A percentile compares a stretch with the other conserved stretches of the same genome.
Conservation (phyloP, 1,140 invertebrate species). For the Teleogryllus occipitalis region DNA sequence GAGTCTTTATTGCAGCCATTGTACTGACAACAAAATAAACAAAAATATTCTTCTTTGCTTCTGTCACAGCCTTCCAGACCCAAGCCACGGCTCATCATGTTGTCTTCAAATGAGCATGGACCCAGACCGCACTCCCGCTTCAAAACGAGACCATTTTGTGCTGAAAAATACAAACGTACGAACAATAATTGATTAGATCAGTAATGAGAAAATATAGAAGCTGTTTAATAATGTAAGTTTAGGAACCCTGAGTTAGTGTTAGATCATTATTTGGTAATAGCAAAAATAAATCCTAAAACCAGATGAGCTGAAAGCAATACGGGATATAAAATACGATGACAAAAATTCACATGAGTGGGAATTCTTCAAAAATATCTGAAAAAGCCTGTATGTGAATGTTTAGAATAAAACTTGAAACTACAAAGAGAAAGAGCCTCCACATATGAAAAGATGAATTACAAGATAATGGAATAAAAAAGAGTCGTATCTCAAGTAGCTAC, state of each 20-base stretch:
- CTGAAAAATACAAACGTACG: slow-evolving; percentile 31
- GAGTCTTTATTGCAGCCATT: slow-evolving; percentile 35
- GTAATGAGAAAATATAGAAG: neutral
- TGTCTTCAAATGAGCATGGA: slow-evolving; percentile 42
- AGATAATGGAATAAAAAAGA: too few species aligned
- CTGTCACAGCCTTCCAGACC: slow-evolving; percentile 39
- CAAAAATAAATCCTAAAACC: neutral
- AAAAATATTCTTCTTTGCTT: slow-evolving; percentile 35
- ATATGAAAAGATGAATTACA: too few species aligned
- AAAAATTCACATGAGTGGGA: too few species aligned
- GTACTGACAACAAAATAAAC: slow-evolving; percentile 35
- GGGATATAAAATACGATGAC: too few species aligned
- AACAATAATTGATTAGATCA: too few species aligned
- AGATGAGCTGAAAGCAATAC: too few species aligned
- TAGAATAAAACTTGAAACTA: too few species aligned
- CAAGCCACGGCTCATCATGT: slow-evolving; percentile 35
- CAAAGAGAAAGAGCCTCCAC: too few species aligned
- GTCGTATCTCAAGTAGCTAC: too few species aligned
- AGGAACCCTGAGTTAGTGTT: neutral
- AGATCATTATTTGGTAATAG: neutral
- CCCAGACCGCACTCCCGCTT: slow-evolving; percentile 43
- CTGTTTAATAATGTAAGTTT: neutral
- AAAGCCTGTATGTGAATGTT: too few species aligned
- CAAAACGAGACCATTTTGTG: slow-evolving; percentile 34
- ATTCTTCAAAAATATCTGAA: too few species aligned